Evolutionary conservation across 1,140 invertebrate species (phyloP).

Genomic region (Cyclina sinensis): DNA sequence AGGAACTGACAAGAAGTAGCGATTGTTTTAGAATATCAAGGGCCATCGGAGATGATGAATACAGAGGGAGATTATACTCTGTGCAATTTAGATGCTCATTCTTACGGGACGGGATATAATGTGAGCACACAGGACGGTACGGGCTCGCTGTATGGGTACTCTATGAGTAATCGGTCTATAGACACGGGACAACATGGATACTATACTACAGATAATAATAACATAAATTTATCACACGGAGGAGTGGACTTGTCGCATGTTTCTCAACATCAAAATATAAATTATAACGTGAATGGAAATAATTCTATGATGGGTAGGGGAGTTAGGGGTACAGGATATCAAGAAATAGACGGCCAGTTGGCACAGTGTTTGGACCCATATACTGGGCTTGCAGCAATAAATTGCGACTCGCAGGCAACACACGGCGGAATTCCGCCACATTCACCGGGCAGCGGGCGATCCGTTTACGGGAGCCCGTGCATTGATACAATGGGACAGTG

Average conservation of each 20-base stretch:
- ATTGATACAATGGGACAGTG: conserved; percentile 74
- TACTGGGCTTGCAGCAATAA: conserved; percentile 68
- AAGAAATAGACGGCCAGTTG: conserved; percentile 75
- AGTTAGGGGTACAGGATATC: conserved; percentile 69
- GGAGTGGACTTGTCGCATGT: conserved; percentile 75
- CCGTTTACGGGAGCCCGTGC: conserved; percentile 71
- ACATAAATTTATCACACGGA: conserved; percentile 53
- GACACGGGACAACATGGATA: conserved; percentile 80
- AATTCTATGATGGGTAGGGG: conserved; percentile 72
- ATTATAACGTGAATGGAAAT: conserved; percentile 67
- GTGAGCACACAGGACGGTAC: conserved; percentile 71
- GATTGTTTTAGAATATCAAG: conserved; percentile 54
- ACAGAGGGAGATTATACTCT: conserved; percentile 81
- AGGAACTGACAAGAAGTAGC: conserved; percentile 62
- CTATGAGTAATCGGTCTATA: conserved; percentile 77
- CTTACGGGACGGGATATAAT: conserved; percentile 78
- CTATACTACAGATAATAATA: conserved; percentile 75
- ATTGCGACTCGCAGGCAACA: conserved; percentile 70
- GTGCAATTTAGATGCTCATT: conserved; percentile 82
- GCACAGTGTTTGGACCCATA: conserved; percentile 73
- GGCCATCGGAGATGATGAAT: conserved; percentile 79
- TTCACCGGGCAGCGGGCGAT: conserved; percentile 69
- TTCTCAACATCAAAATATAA: conserved; percentile 64
- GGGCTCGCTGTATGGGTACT: conserved; percentile 77
- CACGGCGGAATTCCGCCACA: conserved; percentile 68